A percentile compares a stretch with the other conserved stretches of the same genome.
phyloP scores from a whole-genome alignment of 1,140 invertebrate species.

The Nautilus pompilius region DNA sequence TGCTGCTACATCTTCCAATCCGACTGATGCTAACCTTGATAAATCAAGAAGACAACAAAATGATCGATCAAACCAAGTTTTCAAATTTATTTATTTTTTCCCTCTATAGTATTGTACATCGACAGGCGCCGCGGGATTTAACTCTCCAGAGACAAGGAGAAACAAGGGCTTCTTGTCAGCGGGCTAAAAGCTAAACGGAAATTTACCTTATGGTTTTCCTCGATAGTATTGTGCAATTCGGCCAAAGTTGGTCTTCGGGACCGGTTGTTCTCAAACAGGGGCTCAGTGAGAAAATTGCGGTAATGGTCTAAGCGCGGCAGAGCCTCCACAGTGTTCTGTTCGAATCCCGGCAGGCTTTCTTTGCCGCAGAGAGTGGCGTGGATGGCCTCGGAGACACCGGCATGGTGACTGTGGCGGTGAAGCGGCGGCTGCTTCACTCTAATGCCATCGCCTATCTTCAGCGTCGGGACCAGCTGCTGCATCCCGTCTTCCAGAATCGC shows the following conservation, averaged over 20 bases:
- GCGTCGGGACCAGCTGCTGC: too few species aligned
- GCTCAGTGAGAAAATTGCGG: slow-evolving; percentile 79
- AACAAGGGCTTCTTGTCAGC: slow-evolving; percentile 2
- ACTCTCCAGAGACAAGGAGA: slow-evolving; percentile 7
- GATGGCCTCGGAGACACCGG: too few species aligned
- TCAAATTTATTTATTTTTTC: slow-evolving; percentile 91
- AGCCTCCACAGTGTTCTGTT: slow-evolving; percentile 82
- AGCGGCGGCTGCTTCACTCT: too few species aligned
- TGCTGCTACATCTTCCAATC: too few species aligned
- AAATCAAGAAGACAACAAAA: too few species aligned
- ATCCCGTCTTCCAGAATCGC: too few species aligned
- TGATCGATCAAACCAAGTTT: too few species aligned
- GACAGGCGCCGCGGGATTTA: not conserved
- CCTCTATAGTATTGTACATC: slow-evolving; percentile 76
- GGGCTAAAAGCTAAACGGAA: slow-evolving; percentile 14
- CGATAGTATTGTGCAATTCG: slow-evolving; percentile 74
- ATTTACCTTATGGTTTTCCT: slow-evolving; percentile 2
- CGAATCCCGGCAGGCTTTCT: slow-evolving; percentile 60
- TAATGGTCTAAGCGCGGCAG: slow-evolving; percentile 89
- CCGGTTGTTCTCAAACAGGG: slow-evolving; percentile 39
- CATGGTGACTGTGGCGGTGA: too few species aligned
- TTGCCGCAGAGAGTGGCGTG: not conserved
- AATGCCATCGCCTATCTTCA: too few species aligned
- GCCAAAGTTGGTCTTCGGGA: slow-evolving; percentile 79
- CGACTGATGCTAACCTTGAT: too few species aligned